Evolutionary conservation across 2,797 vertebrate genomes (phyloP).

Genomic region (Macrochelys suwanniensis): DNA sequence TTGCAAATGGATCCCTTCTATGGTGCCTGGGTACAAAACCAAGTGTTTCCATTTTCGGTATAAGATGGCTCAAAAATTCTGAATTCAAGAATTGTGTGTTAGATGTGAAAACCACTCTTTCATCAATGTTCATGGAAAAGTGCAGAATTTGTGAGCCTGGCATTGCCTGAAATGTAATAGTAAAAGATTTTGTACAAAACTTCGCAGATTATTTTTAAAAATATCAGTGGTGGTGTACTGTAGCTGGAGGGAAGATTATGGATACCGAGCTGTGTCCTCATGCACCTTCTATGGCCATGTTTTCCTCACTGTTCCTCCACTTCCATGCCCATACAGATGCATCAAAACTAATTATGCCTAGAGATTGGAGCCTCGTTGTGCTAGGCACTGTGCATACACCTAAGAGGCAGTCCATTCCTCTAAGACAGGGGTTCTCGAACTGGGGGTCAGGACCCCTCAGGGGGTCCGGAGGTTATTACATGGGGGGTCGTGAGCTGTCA

Average conservation of each 20-base stretch:
- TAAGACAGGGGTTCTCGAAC: neutral
- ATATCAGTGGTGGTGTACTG: neutral
- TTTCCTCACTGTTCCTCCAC: neutral
- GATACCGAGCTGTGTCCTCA: conserved; percentile 11
- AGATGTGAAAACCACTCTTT: neutral
- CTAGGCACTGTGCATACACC: too few species aligned
- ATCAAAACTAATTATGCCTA: neutral
- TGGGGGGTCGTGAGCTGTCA: too few species aligned
- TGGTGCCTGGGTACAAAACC: neutral
- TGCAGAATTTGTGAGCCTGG: neutral
- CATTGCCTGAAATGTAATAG: neutral
- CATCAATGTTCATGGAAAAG: neutral
- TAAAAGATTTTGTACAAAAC: neutral
- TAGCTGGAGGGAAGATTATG: neutral
- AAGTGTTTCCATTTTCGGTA: neutral
- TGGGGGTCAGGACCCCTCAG: too few species aligned
- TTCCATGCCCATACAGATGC: neutral
- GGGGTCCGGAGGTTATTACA: too few species aligned
- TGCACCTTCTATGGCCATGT: neutral
- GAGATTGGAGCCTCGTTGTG: neutral
- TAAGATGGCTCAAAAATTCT: neutral
- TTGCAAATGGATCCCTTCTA: neutral
- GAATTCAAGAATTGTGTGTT: neutral
- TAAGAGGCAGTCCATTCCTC: neutral
- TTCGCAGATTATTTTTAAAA: neutral